Percentiles rank a stretch among this genome's conserved stretches.
Evolutionary conservation across 2,888 invertebrate genomes (phyloP).

Genomic region (Tenthredo scrophulariae): DNA sequence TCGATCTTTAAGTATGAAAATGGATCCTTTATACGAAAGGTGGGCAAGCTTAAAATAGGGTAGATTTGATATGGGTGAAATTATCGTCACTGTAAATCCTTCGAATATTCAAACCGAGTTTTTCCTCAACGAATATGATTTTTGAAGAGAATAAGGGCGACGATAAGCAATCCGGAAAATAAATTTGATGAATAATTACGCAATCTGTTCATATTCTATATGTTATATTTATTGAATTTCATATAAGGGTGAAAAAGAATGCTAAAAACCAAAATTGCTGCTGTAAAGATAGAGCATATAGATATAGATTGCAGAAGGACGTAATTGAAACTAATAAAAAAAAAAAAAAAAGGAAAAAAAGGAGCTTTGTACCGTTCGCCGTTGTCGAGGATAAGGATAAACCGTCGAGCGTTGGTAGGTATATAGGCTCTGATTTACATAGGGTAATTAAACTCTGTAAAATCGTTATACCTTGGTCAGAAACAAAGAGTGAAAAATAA

Average conservation of each 20-base stretch:
- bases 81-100: background rate
- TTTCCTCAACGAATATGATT: too few relatives aligned
- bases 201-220: too few relatives aligned
- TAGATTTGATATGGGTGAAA: background rate
- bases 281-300: background rate
- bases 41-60: background rate
- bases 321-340: background rate
- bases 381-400: background rate
- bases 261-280: background rate
- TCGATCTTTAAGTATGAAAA: background rate
- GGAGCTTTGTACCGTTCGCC: background rate
- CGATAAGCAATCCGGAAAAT: too few relatives aligned
- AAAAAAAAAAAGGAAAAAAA: background rate
- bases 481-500: constrained; percentile 14
- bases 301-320: background rate
- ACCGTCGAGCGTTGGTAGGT: background rate
- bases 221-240: too few relatives aligned
- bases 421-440: constrained; percentile 21
- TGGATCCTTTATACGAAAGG: background rate
- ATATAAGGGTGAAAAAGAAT: background rate
- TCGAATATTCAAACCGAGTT: background rate
- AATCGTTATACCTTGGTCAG: constrained; percentile 21
- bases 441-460: constrained; percentile 40
- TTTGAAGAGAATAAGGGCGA: too few relatives aligned
- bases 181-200: too few relatives aligned